Evolutionary conservation across 2,888 invertebrate genomes (phyloP).

Genomic region (Napeogenes inachia): DNA sequence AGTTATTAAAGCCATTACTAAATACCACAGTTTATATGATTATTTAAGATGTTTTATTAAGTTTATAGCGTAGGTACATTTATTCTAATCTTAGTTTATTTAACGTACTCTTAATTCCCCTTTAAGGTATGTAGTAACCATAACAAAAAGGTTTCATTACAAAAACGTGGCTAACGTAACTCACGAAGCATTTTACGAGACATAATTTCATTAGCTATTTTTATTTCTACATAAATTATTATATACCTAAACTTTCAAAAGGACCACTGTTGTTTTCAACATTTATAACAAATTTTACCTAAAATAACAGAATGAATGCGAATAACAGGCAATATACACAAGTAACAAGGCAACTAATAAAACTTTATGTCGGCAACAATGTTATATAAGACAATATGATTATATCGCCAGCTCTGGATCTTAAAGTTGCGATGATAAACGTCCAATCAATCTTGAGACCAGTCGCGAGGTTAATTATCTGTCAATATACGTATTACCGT

Average conservation of each 20-base stretch:
- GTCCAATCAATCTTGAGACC: conserved; percentile 1
- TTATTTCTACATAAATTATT: not conserved
- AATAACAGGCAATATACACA: not conserved
- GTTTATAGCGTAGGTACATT: not conserved
- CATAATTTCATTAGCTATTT: not conserved
- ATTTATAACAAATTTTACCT: not conserved
- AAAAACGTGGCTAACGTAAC: not conserved
- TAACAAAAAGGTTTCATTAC: not conserved
- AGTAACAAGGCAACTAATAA: not conserved
- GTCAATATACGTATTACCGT: conserved; percentile 1
- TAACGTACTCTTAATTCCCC: not conserved
- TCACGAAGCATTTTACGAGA: not conserved
- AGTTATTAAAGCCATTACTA: not conserved
- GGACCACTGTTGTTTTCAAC: too few species aligned
- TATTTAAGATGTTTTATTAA: not conserved
- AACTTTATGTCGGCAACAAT: not conserved
- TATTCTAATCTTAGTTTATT: not conserved
- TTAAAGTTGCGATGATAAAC: not conserved
- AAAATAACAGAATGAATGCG: not conserved
- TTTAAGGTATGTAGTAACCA: not conserved
- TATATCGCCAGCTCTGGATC: not conserved
- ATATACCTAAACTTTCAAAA: not conserved
- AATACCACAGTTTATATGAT: not conserved
- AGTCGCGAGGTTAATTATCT: not conserved
- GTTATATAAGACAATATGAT: not conserved